phyloP scores from a whole-genome alignment of 2,113 vertebrate genomes.

The Chamaea fasciata region DNA sequence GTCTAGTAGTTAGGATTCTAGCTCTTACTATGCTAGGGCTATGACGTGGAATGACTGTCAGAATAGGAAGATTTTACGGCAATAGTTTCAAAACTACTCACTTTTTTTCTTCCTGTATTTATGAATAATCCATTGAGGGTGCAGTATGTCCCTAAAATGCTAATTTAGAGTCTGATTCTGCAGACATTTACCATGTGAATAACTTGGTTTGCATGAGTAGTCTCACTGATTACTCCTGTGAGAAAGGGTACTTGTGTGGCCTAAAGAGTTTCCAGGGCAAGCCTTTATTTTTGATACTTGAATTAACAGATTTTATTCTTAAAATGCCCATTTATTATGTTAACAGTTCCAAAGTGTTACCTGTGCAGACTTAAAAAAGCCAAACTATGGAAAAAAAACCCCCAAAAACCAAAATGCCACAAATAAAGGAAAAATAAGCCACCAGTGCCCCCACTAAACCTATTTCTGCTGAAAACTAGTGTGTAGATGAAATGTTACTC shows the following conservation, averaged over 20 bases:
- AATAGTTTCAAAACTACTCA: background rate
- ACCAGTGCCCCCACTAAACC: fast-evolving
- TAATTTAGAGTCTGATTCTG: slow-evolving; percentile 11
- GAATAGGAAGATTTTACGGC: background rate
- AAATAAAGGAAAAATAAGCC: background rate
- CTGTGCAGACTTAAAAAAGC: background rate
- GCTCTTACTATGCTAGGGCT: background rate
- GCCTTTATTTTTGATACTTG: background rate
- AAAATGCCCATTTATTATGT: background rate
- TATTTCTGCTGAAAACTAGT: background rate
- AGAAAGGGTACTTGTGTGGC: background rate
- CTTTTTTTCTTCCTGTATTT: background rate
- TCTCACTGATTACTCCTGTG: background rate
- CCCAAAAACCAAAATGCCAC: fast-evolving
- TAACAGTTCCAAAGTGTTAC: background rate
- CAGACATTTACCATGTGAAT: slow-evolving; percentile 7
- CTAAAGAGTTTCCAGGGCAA: background rate
- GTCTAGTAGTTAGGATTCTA: background rate
- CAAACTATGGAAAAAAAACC: background rate
- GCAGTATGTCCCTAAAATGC: slow-evolving; percentile 1
- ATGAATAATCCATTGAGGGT: slow-evolving; percentile 6
- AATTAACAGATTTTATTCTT: background rate
- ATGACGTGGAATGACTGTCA: background rate
- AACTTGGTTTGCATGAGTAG: slow-evolving; percentile 31
- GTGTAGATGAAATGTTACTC: background rate